Percentiles rank a stretch among this genome's conserved stretches.
phyloP scores from a whole-genome alignment of 2,113 vertebrate species.

The Campylomormyrus numenius region DNA sequence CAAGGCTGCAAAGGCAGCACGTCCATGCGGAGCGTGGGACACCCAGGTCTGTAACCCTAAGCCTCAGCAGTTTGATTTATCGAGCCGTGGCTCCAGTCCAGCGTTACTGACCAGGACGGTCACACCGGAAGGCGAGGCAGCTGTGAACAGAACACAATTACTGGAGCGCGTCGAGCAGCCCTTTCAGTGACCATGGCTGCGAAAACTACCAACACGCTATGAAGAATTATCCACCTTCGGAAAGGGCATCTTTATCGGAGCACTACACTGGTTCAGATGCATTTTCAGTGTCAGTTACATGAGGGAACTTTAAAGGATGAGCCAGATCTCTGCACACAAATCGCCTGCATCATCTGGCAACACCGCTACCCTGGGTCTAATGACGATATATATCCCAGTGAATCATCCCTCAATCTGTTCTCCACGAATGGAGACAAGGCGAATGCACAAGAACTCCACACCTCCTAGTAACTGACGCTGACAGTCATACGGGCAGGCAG shows the following conservation, averaged over 20 bases:
- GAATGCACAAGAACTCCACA: not conserved
- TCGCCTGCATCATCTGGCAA: not conserved
- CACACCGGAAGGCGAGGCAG: not conserved
- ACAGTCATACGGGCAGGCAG: not conserved
- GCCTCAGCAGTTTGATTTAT: not conserved
- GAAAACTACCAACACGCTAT: not conserved
- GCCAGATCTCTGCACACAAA: not conserved
- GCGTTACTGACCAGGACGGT: not conserved
- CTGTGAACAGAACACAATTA: not conserved
- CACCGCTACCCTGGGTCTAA: not conserved
- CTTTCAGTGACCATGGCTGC: not conserved
- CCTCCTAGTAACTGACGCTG: not conserved
- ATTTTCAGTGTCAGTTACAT: not conserved
- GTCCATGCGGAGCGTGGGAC: not conserved
- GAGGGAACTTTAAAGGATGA: not conserved
- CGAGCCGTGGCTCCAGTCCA: not conserved
- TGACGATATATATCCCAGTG: not conserved
- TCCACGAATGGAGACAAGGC: not conserved
- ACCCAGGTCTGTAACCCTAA: not conserved
- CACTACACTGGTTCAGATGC: not conserved
- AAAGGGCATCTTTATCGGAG: not conserved
- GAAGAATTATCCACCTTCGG: not conserved
- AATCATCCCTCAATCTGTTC: conserved; percentile 3
- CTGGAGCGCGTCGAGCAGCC: not conserved
- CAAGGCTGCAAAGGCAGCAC: not conserved